phyloP scores from a whole-genome alignment of 1,140 invertebrate genomes.

The Brachionus rubens region DNA sequence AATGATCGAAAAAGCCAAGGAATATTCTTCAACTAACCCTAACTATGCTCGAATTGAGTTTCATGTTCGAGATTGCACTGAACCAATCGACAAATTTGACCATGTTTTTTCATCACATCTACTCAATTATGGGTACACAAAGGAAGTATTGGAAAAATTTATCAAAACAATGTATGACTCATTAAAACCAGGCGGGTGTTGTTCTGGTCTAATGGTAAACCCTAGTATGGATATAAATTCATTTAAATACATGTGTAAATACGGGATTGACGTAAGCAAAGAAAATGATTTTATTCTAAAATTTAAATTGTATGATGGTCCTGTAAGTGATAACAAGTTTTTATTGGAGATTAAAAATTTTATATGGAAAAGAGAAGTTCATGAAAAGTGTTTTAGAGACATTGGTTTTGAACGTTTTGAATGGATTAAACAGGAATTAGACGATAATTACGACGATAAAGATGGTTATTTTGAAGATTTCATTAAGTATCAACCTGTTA shows the following conservation, averaged over 20 bases:
- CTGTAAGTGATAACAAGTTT: background rate
- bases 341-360: background rate
- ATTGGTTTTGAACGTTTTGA: background rate
- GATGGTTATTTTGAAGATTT: slow-evolving; percentile 23
- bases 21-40: background rate
- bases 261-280: background rate
- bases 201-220: background rate
- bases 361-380: background rate
- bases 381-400: background rate
- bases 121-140: background rate
- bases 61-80: background rate
- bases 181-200: background rate
- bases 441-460: background rate
- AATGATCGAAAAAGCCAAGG: slow-evolving; percentile 10
- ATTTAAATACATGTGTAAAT: background rate
- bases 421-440: background rate
- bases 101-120: slow-evolving; percentile 14
- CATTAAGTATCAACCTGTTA: slow-evolving; percentile 5
- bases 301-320: slow-evolving; percentile 1
- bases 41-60: background rate
- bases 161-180: background rate
- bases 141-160: background rate
- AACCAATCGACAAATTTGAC: background rate
- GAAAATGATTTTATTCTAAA: background rate
- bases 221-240: background rate